Evolutionary conservation across 2,113 vertebrate genomes (phyloP), one percentile per base, ranked within the genome.

Genomic region (Cacatua alba): DNA sequence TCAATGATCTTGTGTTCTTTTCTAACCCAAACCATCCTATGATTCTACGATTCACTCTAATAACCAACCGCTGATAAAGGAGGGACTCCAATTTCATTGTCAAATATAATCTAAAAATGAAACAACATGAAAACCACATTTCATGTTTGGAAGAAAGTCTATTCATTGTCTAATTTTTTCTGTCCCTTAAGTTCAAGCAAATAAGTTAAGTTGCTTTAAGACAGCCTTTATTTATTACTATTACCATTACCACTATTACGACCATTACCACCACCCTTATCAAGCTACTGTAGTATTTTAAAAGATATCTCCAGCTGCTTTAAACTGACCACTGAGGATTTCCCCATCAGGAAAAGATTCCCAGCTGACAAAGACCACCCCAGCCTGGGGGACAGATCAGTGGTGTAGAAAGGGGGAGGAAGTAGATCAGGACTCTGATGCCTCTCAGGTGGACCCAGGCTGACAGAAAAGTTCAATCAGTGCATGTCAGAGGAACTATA

Each of bases 11-110:
- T 24, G 23, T 35, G 21, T 9, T 35, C 33, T 13, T 59, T 59
- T 59, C 14, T n/a, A 35, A n/a, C 33, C 21, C 21, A 35, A 59
- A 59, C 9, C 13, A 59, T 35, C 10, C 57, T 59, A 59, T 23
- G 55, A 59, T n/a, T 59, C 55, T 59, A n/a, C 24, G 33, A 59
- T 35, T 57, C 31, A 57, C 21, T 57, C 55, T 57, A 57, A 57
- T 57, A 71, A n/a, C 6, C 10, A 63, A 20, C 4, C 0, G 0
- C 8, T 46, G 10, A 33, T 29, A 48, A 64, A 75, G 5, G 2
- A 90, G 14, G 3, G 18, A 49, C 18, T 33, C 17, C 67, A 39
- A 53, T 46, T 82, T 76, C 2, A 2, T 35, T 59, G 9, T 55
- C 16, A 55, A 64, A 84, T 70, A 24, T 0, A 3, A 17, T 28